Base-by-base conservation (phyloP, 1,140 invertebrate species). In the Drosophila parvula region DNA sequence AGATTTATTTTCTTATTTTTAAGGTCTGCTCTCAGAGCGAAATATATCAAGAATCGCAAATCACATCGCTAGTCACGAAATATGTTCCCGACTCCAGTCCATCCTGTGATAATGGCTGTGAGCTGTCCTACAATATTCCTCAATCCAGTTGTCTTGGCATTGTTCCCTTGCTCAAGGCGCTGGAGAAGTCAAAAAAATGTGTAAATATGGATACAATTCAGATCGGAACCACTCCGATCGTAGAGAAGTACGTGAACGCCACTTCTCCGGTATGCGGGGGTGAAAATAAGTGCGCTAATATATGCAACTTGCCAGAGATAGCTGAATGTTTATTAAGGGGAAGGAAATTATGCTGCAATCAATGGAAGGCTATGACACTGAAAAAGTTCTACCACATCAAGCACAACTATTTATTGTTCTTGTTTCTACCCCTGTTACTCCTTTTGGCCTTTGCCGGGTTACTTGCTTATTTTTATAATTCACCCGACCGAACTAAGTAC, bases 161-260 rank as follows among this genome's bases (percentile, higher is more conserved):
- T 22, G n/a, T 53, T 16, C 59, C 65, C 3, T 12, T 69, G 36
- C 47, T 69, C 0, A 28, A 5, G 12, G 47, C 22, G 18, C 22
- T 69, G 18, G 65, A 69, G 47, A 0, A 8, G 2, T 18, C 47
- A 0, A 14, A 1, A 0, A 32, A 55, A 28, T 28, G 30, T 18
- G 7, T 28, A 10, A 70, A 51, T 22, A 55, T 48, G 50, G 41
- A 50, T 2, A 22, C 59, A 7, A 47, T 70, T 18, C 40, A 50
- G 4, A 70, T 64, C 34, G 67, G 67, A 8, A 70, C 60, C 3
- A 64, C 48, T 8, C 50, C 67, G 18, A 45, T 55, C 14, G 4
- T 41, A 16, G 61, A 63, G 10, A 70, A 70, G 43, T 64, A 47
- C 12, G 18, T 48, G 14, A 69, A 55, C 7, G 59, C 65, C 32